phyloP scores from a whole-genome alignment of 2,113 vertebrate species.

The Spermophilus dauricus region DNA sequence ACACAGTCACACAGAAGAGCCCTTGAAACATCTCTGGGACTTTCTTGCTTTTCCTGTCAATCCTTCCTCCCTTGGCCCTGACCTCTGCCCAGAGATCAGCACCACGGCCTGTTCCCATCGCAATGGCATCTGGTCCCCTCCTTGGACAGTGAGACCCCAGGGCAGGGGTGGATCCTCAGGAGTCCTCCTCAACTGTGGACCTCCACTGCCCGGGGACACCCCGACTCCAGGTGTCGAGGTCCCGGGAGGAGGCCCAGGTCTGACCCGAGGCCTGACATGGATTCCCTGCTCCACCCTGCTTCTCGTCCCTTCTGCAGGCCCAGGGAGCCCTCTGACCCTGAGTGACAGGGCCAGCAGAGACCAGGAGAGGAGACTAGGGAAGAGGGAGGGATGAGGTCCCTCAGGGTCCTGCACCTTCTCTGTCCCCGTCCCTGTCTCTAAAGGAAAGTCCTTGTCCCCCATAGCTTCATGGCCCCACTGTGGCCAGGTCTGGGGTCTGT shows the following conservation, averaged over 20 bases:
- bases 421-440: not conserved
- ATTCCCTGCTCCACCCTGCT: not conserved
- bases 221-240: too few species aligned
- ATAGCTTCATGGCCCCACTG: too few species aligned
- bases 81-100: not conserved
- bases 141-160: not conserved
- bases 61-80: too few species aligned
- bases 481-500: not conserved
- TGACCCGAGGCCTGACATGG: too few species aligned
- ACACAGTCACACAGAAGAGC: not conserved
- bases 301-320: not conserved
- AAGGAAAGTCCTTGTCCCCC: fast-evolving
- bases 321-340: not conserved
- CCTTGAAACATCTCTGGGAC: not conserved
- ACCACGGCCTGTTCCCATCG: too few species aligned
- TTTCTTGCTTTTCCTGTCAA: not conserved
- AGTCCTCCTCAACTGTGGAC: too few species aligned
- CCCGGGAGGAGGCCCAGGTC: not conserved
- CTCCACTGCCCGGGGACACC: too few species aligned
- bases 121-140: too few species aligned
- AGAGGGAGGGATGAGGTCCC: not conserved
- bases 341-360: not conserved
- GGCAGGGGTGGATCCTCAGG: not conserved
- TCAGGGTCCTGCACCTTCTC: fast-evolving
- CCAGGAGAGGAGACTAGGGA: not conserved